These are phyloP conservation scores for Mus spicilegus DNA, from an alignment of 2,113 vertebrate genomes.

Conservation along the genomic window DNA sequence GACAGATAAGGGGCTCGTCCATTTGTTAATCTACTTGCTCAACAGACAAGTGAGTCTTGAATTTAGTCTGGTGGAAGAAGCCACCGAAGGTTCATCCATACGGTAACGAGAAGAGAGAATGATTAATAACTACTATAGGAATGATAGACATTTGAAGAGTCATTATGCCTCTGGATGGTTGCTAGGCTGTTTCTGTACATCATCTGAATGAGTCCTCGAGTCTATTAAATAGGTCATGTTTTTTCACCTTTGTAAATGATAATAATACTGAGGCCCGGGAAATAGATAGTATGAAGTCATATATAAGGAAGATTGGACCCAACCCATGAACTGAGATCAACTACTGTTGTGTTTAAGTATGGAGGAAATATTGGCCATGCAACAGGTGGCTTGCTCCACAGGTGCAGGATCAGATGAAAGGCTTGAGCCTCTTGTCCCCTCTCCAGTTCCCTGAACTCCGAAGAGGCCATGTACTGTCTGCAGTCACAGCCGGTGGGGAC, in stretches of 20 bases:
- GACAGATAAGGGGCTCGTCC: neutral
- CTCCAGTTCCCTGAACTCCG: neutral
- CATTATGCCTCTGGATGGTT: neutral
- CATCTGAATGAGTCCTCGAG: neutral
- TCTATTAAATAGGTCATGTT: neutral
- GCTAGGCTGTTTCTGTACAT: neutral
- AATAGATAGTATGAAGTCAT: neutral
- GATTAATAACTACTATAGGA: neutral
- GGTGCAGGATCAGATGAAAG: neutral
- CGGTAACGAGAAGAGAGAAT: neutral
- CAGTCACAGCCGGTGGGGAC: neutral
- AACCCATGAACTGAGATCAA: neutral
- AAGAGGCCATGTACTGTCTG: neutral
- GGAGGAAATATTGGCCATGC: neutral
- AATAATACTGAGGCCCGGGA: neutral
- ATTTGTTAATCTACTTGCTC: neutral
- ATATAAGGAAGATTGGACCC: neutral
- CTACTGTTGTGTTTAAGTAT: neutral
- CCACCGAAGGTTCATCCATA: neutral
- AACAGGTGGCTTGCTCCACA: neutral
- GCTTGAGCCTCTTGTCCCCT: neutral
- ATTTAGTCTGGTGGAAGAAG: neutral
- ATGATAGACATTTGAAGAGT: no score
- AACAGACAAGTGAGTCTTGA: neutral
- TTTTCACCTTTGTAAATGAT: neutral